Base-by-base conservation (phyloP, 2,888 invertebrate species). In the Pristionchus arcanus region DNA sequence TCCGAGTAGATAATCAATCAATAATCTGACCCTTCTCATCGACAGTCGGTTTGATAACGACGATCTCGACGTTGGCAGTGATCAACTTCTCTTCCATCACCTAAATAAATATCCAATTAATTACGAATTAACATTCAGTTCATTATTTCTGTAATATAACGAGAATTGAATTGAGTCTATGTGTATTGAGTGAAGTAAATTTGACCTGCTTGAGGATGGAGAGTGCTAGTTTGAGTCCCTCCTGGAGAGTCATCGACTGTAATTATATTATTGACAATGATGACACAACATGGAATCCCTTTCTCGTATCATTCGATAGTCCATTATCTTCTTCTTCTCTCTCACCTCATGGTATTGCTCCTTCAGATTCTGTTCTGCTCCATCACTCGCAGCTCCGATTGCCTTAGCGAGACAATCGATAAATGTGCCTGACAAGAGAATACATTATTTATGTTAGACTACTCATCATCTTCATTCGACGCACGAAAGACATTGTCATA, bases 41-140 rank as follows among this genome's bases (percentile, higher is more conserved):
- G 13, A 74, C 89, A 71, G 91, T 91, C 81, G 94, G 94, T 89
- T 92, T 93, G 91, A 94, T 93, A 55, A 93, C 91, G 89, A 94
- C 94, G 16, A 96, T 97, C 96, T 99, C 99, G 89, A 99, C 98
- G 96, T 99, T 99, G 90, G 97, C 98, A 91, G 98, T 97, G 91
- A 97, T 98, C 3, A 99, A 96, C 96, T 99, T 99, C 95, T 99
- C 99, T 95, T 99, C 99, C 99, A 99, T 99, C 0, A 99, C 99
- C 87, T 87, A 31, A 49, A 87, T 37, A 63, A 5, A 86, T 25
- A 59, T 31, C 19, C 25, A 84, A n/a, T 28, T 53, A 13, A 53
- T 53, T 7, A 53, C 49, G 9, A 11, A 13, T 53, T 53, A 13
- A 53, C 9, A 53, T 53, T 53, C 49, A 53, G 13, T 7, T 21